phyloP scores from a whole-genome alignment of 2,113 vertebrate genomes.

The Tyrannus savana region DNA sequence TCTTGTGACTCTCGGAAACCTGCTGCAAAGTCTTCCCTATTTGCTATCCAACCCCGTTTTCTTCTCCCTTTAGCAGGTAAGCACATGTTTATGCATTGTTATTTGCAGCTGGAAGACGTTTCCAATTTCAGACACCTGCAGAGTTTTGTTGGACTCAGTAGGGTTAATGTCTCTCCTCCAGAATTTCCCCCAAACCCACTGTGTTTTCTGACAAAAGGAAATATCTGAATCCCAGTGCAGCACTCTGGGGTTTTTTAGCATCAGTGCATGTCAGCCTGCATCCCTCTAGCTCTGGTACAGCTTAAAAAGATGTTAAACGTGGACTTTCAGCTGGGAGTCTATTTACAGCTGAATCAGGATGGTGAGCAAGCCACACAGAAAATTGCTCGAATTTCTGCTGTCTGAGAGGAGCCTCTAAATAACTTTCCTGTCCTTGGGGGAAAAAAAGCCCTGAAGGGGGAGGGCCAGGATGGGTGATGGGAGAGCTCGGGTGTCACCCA shows the following conservation, averaged over 20 bases:
- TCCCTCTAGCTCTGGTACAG: not conserved
- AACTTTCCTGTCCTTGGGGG: not conserved
- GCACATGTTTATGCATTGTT: not conserved
- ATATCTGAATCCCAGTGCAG: not conserved
- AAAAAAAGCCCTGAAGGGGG: not conserved
- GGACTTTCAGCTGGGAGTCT: slow-evolving; percentile 1
- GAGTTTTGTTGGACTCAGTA: not conserved
- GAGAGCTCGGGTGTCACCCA: not conserved
- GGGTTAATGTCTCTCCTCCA: not conserved
- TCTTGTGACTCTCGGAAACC: not conserved
- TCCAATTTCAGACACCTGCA: not conserved
- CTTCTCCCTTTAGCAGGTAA: slow-evolving; percentile 58
- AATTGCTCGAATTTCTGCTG: not conserved
- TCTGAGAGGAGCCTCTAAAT: not conserved
- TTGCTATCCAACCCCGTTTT: not conserved
- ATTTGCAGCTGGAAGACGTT: not conserved
- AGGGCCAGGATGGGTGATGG: not conserved
- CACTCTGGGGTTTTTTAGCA: not conserved
- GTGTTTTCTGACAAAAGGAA: not conserved
- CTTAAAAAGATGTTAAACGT: not conserved
- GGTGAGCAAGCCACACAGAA: not conserved
- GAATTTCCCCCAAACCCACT: not conserved
- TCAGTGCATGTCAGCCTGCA: not conserved
- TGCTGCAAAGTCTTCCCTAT: not conserved
- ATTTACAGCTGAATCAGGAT: slow-evolving; percentile 5